Evolutionary conservation across 2,888 invertebrate genomes (phyloP).

Genomic region (Campoplex nolae): DNA sequence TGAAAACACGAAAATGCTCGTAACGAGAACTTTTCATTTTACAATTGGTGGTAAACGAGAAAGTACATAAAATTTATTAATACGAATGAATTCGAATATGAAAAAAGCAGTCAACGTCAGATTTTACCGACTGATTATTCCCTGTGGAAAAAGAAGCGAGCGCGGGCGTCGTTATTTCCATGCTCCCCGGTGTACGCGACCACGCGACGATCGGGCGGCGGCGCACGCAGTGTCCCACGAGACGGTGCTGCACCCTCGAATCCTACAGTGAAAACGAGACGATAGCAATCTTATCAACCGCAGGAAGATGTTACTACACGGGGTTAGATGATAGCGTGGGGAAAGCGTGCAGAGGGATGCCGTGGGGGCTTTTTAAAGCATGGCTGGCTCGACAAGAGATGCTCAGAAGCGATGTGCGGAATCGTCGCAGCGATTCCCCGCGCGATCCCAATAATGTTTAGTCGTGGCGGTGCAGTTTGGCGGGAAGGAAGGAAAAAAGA

Average conservation of each 20-base stretch:
- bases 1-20: no score
- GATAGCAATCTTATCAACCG: slow-evolving; percentile 65
- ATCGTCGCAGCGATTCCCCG: slow-evolving; percentile 37
- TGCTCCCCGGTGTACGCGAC: neutral
- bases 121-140: slow-evolving; percentile 55
- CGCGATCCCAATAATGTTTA: slow-evolving; percentile 20
- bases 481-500: slow-evolving; percentile 61
- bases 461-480: slow-evolving; percentile 65
- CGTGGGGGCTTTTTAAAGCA: neutral
- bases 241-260: slow-evolving; percentile 65
- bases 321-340: slow-evolving; percentile 19
- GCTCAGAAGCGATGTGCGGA: slow-evolving; percentile 40
- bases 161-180: neutral
- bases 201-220: neutral
- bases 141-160: neutral
- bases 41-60: neutral
- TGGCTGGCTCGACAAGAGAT: neutral
- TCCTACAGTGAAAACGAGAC: slow-evolving; percentile 8
- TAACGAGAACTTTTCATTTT: neutral
- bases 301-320: neutral
- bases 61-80: neutral
- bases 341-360: slow-evolving; percentile 27
- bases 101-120: neutral
- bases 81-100: neutral
- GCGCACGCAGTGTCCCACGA: slow-evolving; percentile 16